Percentiles rank a stretch among this genome's conserved stretches.
phyloP scores from a whole-genome alignment of 2,113 vertebrate genomes.

The Taxidea taxus region DNA sequence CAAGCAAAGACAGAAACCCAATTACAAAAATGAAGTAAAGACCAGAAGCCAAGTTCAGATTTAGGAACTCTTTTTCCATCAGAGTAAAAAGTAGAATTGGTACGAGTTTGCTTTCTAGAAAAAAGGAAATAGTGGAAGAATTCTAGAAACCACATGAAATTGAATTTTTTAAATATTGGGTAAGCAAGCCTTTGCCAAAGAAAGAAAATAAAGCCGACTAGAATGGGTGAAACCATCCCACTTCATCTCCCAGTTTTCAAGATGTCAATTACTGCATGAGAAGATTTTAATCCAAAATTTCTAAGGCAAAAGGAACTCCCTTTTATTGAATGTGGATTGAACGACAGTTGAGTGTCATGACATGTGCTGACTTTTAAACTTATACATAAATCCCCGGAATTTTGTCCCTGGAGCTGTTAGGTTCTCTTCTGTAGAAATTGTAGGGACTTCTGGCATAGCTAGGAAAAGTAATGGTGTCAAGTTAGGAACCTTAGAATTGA shows the following conservation, averaged over 20 bases:
- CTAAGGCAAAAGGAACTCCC: not conserved
- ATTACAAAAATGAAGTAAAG: slow-evolving; percentile 26
- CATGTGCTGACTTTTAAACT: not conserved
- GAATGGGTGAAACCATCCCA: not conserved
- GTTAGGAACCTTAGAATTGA: not conserved
- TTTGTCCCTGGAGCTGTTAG: not conserved
- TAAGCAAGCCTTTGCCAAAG: not conserved
- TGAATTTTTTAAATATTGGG: not conserved
- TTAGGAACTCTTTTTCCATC: slow-evolving; percentile 31
- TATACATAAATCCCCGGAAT: not conserved
- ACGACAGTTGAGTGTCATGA: not conserved
- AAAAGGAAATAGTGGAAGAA: not conserved
- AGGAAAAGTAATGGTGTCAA: not conserved
- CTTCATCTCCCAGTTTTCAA: not conserved
- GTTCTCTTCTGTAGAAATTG: not conserved
- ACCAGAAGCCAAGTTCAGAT: slow-evolving; percentile 21
- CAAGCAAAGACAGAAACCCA: not conserved
- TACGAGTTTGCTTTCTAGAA: not conserved
- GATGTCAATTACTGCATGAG: not conserved
- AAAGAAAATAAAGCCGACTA: not conserved
- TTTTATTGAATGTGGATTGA: not conserved
- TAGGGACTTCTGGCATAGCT: not conserved
- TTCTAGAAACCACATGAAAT: not conserved
- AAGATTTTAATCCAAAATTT: slow-evolving; percentile 13
- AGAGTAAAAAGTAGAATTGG: not conserved